Evolutionary conservation across 1,140 invertebrate genomes (phyloP).

Genomic region (Plodia interpunctella): DNA sequence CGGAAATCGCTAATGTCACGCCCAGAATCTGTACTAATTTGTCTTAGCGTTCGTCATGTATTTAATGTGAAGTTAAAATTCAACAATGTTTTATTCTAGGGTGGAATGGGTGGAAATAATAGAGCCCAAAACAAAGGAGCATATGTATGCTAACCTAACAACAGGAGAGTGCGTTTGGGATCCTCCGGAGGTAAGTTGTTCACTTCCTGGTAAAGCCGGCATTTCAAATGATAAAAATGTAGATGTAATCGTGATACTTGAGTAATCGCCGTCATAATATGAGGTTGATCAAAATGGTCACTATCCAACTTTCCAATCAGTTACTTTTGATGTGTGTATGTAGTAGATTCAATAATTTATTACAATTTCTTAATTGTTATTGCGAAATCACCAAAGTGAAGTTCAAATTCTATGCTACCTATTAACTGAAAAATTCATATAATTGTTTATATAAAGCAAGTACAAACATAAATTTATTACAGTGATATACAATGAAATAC

Average conservation of each 20-base stretch:
- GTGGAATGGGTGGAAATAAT: slow-evolving; percentile 99
- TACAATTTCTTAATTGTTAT: not conserved
- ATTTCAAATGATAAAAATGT: not conserved
- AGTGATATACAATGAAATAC: not conserved
- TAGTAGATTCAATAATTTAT: not conserved
- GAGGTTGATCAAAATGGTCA: too few relatives aligned
- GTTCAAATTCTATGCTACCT: not conserved
- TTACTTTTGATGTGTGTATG: not conserved
- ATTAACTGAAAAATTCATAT: not conserved
- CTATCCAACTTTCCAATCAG: not conserved
- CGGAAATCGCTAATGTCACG: slow-evolving; percentile 76
- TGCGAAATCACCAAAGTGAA: not conserved
- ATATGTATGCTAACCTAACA: slow-evolving; percentile 99
- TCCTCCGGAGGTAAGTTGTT: slow-evolving; percentile 83
- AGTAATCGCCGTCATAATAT: too few relatives aligned
- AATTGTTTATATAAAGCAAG: not conserved
- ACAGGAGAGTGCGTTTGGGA: slow-evolving; percentile 99
- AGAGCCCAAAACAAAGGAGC: slow-evolving; percentile 97
- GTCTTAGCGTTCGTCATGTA: slow-evolving; percentile 40
- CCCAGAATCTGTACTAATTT: slow-evolving; percentile 57
- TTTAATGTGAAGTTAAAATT: slow-evolving; percentile 34
- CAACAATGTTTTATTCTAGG: slow-evolving; percentile 78
- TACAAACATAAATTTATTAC: too few relatives aligned
- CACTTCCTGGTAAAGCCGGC: not conserved
- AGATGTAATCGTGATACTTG: too few relatives aligned